These are phyloP conservation scores for Pycnomerus fuliginosus DNA, from an alignment of 2,888 invertebrate genomes.

Conservation along the genomic window DNA sequence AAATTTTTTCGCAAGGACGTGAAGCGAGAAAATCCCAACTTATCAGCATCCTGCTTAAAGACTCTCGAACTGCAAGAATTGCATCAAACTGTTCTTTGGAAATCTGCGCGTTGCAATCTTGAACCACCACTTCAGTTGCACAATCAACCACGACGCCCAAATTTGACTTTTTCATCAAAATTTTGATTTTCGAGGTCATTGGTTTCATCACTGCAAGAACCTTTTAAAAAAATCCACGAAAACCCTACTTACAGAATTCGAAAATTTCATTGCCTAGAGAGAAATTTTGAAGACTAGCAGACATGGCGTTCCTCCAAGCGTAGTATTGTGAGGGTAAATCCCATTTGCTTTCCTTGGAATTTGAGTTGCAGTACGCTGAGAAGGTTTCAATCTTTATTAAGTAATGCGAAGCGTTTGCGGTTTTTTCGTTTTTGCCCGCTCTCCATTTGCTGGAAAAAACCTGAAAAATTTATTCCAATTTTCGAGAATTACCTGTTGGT, in stretches of 20 bases:
- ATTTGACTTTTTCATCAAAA: conserved; percentile 62
- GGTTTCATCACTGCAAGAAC: conserved; percentile 70
- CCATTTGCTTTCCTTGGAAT: conserved; percentile 55
- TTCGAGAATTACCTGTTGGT: conserved; percentile 63
- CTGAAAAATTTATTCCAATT: conserved; percentile 2
- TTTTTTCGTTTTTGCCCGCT: conserved; percentile 58
- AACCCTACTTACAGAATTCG: conserved; percentile 70
- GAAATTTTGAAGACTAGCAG: conserved; percentile 72
- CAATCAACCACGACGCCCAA: conserved; percentile 62
- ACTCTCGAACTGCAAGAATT: conserved; percentile 58
- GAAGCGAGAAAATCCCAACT: conserved; percentile 59
- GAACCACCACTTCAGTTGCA: conserved; percentile 69
- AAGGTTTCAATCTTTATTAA: conserved; percentile 74
- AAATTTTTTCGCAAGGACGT: conserved; percentile 49
- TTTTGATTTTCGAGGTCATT: conserved; percentile 74
- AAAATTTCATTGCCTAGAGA: conserved; percentile 76
- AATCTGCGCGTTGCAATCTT: conserved; percentile 73
- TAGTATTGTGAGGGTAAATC: conserved; percentile 62
- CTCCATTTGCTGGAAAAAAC: conserved; percentile 68
- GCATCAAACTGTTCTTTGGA: conserved; percentile 72
- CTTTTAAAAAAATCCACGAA: background rate
- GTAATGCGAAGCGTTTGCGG: conserved; percentile 59
- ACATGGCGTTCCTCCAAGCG: conserved; percentile 75
- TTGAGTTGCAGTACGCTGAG: conserved; percentile 75
- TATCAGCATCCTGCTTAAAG: conserved; percentile 64